Percentiles rank a stretch among this genome's conserved stretches.
phyloP scores from a whole-genome alignment of 2,113 vertebrate genomes.

The Syngnathus floridae region DNA sequence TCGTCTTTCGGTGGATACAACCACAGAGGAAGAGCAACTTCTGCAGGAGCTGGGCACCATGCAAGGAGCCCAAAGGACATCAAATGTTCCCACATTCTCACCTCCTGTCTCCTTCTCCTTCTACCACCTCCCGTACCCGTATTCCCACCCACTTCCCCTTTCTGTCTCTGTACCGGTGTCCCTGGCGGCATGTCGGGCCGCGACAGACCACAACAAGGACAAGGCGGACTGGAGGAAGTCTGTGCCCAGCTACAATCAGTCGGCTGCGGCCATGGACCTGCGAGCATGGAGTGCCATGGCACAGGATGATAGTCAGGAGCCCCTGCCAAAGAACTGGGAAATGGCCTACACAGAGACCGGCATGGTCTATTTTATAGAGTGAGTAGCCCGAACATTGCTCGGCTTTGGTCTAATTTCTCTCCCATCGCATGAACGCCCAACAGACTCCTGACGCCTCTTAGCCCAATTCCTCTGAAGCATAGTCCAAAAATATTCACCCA shows the following conservation, averaged over 20 bases:
- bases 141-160: constrained; percentile 44
- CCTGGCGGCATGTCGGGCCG: constrained; percentile 37
- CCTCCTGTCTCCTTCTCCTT: constrained; percentile 50
- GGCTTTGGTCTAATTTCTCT: constrained; percentile 15
- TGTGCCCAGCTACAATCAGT: constrained; percentile 93
- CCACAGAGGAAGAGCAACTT: constrained; percentile 36
- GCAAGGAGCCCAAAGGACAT: constrained; percentile 56
- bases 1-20: constrained; percentile 38
- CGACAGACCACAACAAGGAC: constrained; percentile 89
- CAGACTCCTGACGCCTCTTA: not conserved
- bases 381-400: constrained; percentile 60
- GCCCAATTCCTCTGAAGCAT: constrained; percentile 1
- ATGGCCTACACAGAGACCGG: constrained; percentile 97
- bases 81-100: constrained; percentile 53
- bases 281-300: constrained; percentile 75
- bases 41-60: constrained; percentile 41
- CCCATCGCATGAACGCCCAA: constrained; percentile 20
- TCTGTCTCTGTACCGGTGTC: constrained; percentile 52
- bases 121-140: constrained; percentile 46
- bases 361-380: constrained; percentile 99
- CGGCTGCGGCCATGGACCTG: constrained; percentile 81
- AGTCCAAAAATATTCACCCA: constrained; percentile 6
- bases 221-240: constrained; percentile 86
- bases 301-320: constrained; percentile 85
- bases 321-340: constrained; percentile 91